Conservation (phyloP, 1,140 invertebrate genomes). For the Gerris buenoi region DNA sequence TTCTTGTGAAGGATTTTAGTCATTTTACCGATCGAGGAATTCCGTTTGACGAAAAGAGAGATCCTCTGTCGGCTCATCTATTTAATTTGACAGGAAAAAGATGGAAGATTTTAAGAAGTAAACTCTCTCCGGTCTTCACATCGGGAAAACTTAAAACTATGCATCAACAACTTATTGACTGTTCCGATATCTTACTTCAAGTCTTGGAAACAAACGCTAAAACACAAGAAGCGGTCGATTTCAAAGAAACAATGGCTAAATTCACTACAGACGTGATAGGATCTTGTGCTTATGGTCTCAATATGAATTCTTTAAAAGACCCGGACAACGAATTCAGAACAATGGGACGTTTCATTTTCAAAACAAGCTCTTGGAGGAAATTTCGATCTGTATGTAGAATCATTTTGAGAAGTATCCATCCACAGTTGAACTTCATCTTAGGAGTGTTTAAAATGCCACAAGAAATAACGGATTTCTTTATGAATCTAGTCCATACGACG, state of each 20-base stretch:
- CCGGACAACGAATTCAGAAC: constrained; percentile 31
- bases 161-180: constrained; percentile 13
- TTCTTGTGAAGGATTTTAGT: constrained; percentile 40
- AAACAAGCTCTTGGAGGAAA: neutral
- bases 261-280: constrained; percentile 48
- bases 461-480: neutral
- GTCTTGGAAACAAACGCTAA: neutral
- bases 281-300: constrained; percentile 43
- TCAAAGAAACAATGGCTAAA: constrained; percentile 35
- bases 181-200: constrained; percentile 2
- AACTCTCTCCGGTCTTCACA: constrained; percentile 46
- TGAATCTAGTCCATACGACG: neutral
- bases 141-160: constrained; percentile 34
- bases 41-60: constrained; percentile 31
- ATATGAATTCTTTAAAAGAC: constrained; percentile 38
- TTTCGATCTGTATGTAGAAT: neutral
- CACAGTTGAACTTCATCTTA: neutral
- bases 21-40: constrained; percentile 36
- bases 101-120: constrained; percentile 42
- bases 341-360: constrained; percentile 22
- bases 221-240: neutral
- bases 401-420: neutral
- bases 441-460: neutral
- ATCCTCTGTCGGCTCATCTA: constrained; percentile 35
- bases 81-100: constrained; percentile 35